Evolutionary conservation across 2,797 vertebrate genomes (phyloP), one percentile per base, ranked within the genome.

Genomic region (Nasua narica): DNA sequence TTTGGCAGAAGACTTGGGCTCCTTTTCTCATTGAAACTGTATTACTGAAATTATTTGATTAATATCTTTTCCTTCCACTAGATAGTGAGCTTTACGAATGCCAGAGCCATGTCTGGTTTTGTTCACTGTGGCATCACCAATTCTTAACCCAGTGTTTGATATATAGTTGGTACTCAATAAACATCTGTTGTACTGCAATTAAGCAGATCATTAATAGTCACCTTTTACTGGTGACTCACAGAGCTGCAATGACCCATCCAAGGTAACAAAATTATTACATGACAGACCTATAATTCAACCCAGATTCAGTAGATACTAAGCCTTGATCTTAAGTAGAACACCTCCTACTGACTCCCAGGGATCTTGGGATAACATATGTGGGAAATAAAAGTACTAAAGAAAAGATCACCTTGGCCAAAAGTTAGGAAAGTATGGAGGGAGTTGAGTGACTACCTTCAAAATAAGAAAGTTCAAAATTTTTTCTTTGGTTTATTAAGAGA

Each of bases 401-500:
- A 87, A 89, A 70, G 40, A 58, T 29, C 35, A 85, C 74, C n/a
- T 82, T 82, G 92, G 74, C 43, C 52, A 70, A 94, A 94, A 89
- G 23, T 32, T 84, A 83, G 37, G 10, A 2, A 62, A 91, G 6
- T 56, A 86, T n/a, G 25, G 29, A 94, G 12, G 35, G n/a, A 93
- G 25, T 16, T 91, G 25, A 72, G 16, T 46, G 72, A 74, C n/a
- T 76, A 88, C 4, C 21, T 92, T 89, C 78, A 91, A 95, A 89
- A 87, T 83, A 79, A 54, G 15, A 78, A 96, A 56, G 23, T 15
- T 67, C 7, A n/a, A 84, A 81, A 27, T 74, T 87, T 92, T 93
- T 92, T 48, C 48, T 81, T 90, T 96, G 43, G 43, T 92, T 96
- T 94, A 86, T 72, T 92, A 95, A 69, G 29, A 94, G 37, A 94